Evolutionary conservation across 2,888 invertebrate species (phyloP), one percentile per base, ranked within the genome.

Genomic region (Agrotis puta): DNA sequence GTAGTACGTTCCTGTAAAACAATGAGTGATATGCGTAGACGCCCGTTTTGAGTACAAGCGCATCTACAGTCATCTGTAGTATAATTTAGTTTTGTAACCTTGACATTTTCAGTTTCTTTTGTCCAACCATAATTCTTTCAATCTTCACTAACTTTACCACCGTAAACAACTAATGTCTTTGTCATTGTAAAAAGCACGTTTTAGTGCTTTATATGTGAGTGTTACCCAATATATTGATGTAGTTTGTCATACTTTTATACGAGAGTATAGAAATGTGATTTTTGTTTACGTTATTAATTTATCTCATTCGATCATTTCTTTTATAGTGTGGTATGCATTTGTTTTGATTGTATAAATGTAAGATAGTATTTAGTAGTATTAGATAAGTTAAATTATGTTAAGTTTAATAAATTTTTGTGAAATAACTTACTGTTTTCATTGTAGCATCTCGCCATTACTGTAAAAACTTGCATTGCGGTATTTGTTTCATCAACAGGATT

Each of bases 331-430:
- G 89, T 91, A 89, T 91, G 91, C 75, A 89, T 91, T 90, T 89
- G 88, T 87, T 90, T 90, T 89, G 88, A 89, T 90, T 93, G 91
- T 92, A 90, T 92, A 92, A 90, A 90, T 90, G 86, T 94, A 94
- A 91, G 87, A 90, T 93, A 93, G 90, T 86, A 74, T 86, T 76
- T 93, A 92, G 90, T 82, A 88, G 86, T 88, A 85, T 85, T 89
- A 92, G 88, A 84, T 92, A 90, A 92, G 88, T 87, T 91, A 80
- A 80, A 88, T 79, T 87, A 89, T 88, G 89, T 92, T 94, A 94
- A 92, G 92, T 93, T 93, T 91, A 94, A 93, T 94, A 94, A 93
- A 94, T 91, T 91, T 91, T 90, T 88, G 85, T 86, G 83, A 86
- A 88, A 83, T 81, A 85, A 47, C 57, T 64, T 53, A 39, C 20